Percentiles rank a stretch among this genome's conserved stretches.
These are phyloP conservation scores for Ciona savignyi DNA, from an alignment of 23 tunicate species.

Conservation along the genomic window DNA sequence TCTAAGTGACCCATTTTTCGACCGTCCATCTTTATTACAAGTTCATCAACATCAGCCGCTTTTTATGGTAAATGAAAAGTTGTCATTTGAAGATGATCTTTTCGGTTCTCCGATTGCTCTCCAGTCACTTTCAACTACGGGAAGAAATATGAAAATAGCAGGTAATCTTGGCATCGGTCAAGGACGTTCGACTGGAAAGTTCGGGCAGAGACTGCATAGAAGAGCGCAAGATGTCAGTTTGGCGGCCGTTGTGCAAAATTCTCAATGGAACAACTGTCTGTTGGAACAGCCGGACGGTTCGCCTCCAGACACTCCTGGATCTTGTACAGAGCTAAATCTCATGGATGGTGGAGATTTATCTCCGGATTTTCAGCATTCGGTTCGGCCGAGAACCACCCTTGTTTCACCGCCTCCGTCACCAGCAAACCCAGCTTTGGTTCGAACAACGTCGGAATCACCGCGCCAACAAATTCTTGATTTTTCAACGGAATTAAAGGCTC, in stretches of 20 bases:
- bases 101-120: too few species aligned
- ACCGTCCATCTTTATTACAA: conserved; percentile 11
- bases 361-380: too few species aligned
- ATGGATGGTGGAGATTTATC: conserved; percentile 1
- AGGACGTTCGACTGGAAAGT: not conserved
- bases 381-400: not conserved
- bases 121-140: conserved; percentile 33
- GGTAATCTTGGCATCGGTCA: too few species aligned
- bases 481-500: not conserved
- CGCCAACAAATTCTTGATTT: not conserved
- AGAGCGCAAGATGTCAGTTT: conserved; percentile 66
- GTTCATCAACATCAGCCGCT: too few species aligned
- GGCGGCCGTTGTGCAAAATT: too few species aligned
- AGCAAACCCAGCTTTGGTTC: not conserved
- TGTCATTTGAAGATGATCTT: too few species aligned
- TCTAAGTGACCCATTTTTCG: not conserved
- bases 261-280: conserved; percentile 33
- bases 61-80: too few species aligned
- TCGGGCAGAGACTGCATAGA: conserved; percentile 35
- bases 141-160: not conserved
- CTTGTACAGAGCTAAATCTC: not conserved
- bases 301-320: not conserved
- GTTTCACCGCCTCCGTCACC: conserved; percentile 10
- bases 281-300: not conserved
- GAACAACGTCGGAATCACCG: conserved; percentile 2